Base-by-base conservation (phyloP, 2,888 invertebrate genomes). In the Macrophya alboannulata region DNA sequence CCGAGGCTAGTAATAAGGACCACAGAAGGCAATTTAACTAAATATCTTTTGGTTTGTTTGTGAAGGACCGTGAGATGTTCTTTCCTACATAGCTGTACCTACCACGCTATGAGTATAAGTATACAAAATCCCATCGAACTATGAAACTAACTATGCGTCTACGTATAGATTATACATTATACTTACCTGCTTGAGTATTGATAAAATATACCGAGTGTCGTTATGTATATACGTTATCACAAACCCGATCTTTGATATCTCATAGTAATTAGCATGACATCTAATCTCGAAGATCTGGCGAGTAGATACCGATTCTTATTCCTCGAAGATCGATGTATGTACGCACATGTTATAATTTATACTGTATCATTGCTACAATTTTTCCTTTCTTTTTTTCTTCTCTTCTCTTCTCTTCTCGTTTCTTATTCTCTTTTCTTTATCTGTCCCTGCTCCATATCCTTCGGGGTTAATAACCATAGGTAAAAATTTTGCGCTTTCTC, bases 11-110 rank as follows among this genome's bases (percentile, higher is more conserved):
- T 45, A 81, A 81, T 81, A 43, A 81, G 62, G 59, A 81, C 62
- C 81, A 43, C 81, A 81, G 81, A 81, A 62, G 81, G 62, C 45
- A 81, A 81, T 81, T 81, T 62, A 62, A 62, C 62, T 81, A 62
- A 62, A 81, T 81, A 81, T 62, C 65, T 81, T 59, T 62, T 81
- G 65, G 43, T 81, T 31, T 51, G 21, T 81, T 81, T 81, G 62
- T 81, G 10, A 12, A 62, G 37, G 40, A 81, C 62, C 81, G 81
- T 81, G 81, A 81, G 81, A 81, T 59, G 40, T 31, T 81, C 40
- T 21, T 12, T 4, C 25, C 15, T 55, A 21, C 9, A 37, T 17
- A 4, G 37, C 37, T 10, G 2, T 17, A n/a, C 55, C 55, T n/a
- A 55, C 17, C 3, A 31, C 31, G 31, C 3, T 31, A 31, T 31